Percentiles rank a stretch among this genome's conserved stretches.
Conservation (phyloP, 2,888 invertebrate species). For the Oeneis ivallda region DNA sequence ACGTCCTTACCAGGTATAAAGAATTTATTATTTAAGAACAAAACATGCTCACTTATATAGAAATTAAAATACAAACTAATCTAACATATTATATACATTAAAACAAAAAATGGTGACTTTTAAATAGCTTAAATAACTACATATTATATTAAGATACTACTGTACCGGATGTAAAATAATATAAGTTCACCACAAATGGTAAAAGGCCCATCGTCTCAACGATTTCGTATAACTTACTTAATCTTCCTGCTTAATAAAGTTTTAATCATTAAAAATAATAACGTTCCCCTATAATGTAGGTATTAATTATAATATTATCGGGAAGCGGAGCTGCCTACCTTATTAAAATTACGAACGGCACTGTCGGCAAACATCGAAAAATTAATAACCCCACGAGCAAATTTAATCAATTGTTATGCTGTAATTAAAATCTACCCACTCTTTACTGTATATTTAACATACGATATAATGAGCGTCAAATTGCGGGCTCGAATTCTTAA, state of each 20-base stretch:
- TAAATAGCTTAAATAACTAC: neutral
- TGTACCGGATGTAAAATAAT: too few relatives aligned
- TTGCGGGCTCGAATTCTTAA: conserved; percentile 8
- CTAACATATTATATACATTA: too few relatives aligned
- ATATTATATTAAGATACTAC: too few relatives aligned
- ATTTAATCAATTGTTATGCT: conserved; percentile 39
- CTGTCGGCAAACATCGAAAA: conserved; percentile 35
- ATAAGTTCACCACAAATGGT: too few relatives aligned
- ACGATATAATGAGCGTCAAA: conserved; percentile 35
- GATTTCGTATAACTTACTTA: too few relatives aligned
- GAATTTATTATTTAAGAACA: too few relatives aligned
- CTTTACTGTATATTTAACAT: conserved; percentile 37
- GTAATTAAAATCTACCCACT: conserved; percentile 39
- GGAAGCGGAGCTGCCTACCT: conserved; percentile 15
- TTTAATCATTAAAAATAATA: neutral
- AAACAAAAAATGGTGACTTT: too few relatives aligned
- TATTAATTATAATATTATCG: conserved; percentile 10
- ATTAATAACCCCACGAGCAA: conserved; percentile 36
- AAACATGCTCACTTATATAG: too few relatives aligned
- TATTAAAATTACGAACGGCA: conserved; percentile 21
- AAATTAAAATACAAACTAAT: too few relatives aligned
- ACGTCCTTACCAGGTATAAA: too few relatives aligned
- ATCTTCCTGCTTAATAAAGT: neutral
- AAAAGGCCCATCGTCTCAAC: too few relatives aligned
- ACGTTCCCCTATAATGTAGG: neutral